phyloP scores from a whole-genome alignment of 2,797 vertebrate genomes.

The Cyclura pinguis region DNA sequence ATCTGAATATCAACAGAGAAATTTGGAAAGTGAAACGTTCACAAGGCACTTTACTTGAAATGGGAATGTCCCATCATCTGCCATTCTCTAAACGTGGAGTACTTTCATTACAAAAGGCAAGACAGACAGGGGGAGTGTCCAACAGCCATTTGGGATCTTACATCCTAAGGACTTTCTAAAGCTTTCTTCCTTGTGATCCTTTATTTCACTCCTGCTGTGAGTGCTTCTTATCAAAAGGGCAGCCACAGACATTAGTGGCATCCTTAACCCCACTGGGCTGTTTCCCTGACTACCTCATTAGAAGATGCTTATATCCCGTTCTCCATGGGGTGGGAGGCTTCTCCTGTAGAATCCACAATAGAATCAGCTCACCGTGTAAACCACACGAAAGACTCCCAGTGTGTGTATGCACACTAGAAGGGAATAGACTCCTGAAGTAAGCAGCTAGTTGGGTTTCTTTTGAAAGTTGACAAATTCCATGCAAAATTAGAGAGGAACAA shows the following conservation, averaged over 20 bases:
- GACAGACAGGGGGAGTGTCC: neutral
- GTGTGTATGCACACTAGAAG: rapidly evolving
- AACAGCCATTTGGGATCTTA: neutral
- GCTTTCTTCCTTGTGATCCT: neutral
- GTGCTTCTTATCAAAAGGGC: slow-evolving; percentile 6
- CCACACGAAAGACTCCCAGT: neutral
- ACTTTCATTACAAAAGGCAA: neutral
- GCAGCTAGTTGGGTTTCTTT: rapidly evolving
- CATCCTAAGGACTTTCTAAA: neutral
- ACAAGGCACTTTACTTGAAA: neutral
- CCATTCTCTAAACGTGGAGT: neutral
- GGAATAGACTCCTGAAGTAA: neutral
- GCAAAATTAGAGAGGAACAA: neutral
- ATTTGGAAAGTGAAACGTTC: neutral
- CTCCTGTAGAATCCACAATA: slow-evolving; percentile 15
- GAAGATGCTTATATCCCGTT: slow-evolving; percentile 34
- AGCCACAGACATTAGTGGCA: neutral
- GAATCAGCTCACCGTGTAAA: slow-evolving; percentile 51
- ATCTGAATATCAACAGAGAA: neutral
- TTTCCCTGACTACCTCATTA: slow-evolving; percentile 35
- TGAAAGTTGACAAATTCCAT: neutral
- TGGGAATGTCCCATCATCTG: neutral
- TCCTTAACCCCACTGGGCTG: slow-evolving; percentile 24
- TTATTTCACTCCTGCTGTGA: neutral
- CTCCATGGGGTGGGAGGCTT: slow-evolving; percentile 20